Percentiles rank a stretch among this genome's conserved stretches.
Conservation (phyloP, 2,797 vertebrate species). For the Menidia menidia region DNA sequence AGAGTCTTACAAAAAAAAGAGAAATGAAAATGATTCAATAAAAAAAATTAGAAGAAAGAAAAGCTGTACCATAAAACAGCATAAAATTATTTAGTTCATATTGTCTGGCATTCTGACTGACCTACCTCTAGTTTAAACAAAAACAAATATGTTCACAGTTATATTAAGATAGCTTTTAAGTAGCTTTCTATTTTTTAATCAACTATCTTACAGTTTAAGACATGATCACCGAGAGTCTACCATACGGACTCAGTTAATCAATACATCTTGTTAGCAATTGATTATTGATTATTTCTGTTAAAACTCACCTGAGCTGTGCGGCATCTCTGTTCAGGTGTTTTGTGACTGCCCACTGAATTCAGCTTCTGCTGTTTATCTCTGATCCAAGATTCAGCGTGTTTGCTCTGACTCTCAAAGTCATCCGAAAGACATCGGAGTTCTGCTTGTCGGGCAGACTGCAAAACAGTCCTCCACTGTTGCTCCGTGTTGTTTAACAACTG, state of each 20-base stretch:
- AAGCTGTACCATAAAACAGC: neutral
- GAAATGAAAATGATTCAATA: neutral
- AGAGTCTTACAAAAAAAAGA: constrained; percentile 76
- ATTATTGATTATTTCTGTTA: accelerated
- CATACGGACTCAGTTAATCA: neutral
- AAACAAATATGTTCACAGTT: too few species aligned
- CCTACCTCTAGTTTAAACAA: too few species aligned
- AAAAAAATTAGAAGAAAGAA: neutral
- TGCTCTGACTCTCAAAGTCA: constrained; percentile 77
- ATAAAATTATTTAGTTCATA: neutral
- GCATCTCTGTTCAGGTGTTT: constrained; percentile 71
- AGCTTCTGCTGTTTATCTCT: constrained; percentile 79
- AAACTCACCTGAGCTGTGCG: constrained; percentile 82
- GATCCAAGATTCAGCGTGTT: constrained; percentile 81
- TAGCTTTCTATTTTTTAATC: too few species aligned
- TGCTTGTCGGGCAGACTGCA: constrained; percentile 52
- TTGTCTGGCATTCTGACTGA: too few species aligned
- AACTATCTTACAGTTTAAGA: too few species aligned
- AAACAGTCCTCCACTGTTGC: constrained; percentile 68
- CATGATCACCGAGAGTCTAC: too few species aligned
- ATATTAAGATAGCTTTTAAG: too few species aligned
- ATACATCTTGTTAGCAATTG: too few species aligned
- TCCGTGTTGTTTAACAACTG: constrained; percentile 40
- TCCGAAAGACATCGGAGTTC: constrained; percentile 55
- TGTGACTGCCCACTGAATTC: constrained; percentile 65